Percentiles rank a stretch among this genome's conserved stretches.
Conservation (phyloP, 2,888 invertebrate species). For the Crepidodera aurea region DNA sequence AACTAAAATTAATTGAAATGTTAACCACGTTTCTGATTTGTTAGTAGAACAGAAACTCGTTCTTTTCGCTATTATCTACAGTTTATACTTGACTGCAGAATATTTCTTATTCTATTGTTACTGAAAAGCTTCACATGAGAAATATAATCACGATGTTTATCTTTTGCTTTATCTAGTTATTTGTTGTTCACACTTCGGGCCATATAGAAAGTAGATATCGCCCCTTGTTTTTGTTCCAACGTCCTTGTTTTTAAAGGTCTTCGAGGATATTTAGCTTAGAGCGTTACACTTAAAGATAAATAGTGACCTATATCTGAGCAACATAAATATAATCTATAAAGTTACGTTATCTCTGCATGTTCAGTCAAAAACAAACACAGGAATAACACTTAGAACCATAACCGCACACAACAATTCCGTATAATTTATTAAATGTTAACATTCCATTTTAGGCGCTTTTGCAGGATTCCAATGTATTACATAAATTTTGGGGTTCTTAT, state of each 20-base stretch:
- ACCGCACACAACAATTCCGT: too few relatives aligned
- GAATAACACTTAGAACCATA: background rate
- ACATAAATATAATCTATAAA: constrained; percentile 17
- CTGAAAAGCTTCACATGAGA: background rate
- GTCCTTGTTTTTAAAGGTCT: constrained; percentile 3
- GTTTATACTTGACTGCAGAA: too few relatives aligned
- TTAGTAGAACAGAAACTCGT: too few relatives aligned
- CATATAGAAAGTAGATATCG: constrained; percentile 17
- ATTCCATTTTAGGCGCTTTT: too few relatives aligned
- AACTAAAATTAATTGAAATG: too few relatives aligned
- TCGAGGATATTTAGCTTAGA: constrained; percentile 5
- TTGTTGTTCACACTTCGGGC: constrained; percentile 19
- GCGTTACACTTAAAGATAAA: constrained; percentile 15
- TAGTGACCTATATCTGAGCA: constrained; percentile 14
- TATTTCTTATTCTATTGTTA: background rate
- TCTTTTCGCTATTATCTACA: too few relatives aligned
- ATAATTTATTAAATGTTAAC: too few relatives aligned
- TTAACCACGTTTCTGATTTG: too few relatives aligned
- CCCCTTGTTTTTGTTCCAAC: constrained; percentile 7
- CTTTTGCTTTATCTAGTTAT: constrained; percentile 14
- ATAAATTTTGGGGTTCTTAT: too few relatives aligned
- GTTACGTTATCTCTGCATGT: background rate
- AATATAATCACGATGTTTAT: constrained; percentile 17
- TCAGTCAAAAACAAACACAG: constrained; percentile 3
- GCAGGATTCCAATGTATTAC: too few relatives aligned